Base-by-base conservation (phyloP, 2,797 vertebrate species). In the Dryobates pubescens region DNA sequence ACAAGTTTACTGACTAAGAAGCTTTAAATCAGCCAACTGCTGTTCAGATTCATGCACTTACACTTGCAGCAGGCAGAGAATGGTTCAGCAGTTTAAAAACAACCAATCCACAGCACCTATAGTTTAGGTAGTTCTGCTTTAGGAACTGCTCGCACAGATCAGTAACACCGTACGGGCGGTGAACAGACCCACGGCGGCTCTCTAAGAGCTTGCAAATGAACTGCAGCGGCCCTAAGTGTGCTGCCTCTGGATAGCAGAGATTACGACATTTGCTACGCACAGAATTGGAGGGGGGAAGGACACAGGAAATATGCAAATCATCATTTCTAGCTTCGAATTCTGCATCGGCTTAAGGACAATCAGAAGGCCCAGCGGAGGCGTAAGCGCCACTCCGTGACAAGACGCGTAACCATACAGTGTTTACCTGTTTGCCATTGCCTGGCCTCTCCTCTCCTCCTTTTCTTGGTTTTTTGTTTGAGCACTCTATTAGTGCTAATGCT, bases 371-470 rank as follows among this genome's bases (percentile, higher is more conserved):
- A 94, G 79, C 49, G 89, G 32, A 89, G 94, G 96, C 95, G 93
- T 22, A 70, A 89, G 80, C 92, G 88, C 53, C 92, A 94, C 94
- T 91, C 95, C 89, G 15, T 86, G 92, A 93, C 92, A 96, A 89
- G 83, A 95, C 24, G 29, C 89, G 78, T 88, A 89, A 70, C 92
- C 92, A 67, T 89, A 65, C 89, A 95, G 82, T 93, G 92, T 96
- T 96, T 98, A 99, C 99, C 99, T 96, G 99, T 99, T 98, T 99
- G 99, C 98, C 98, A 99, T 97, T 99, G 99, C 86, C 99, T 98
- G 27, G 98, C 97, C 79, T 99, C 99, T 92, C 99, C 99, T 97
- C 98, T 98, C 98, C 98, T 99, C 98, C 98, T 99, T 97, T 98
- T 99, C 98, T 98, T 99, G 85, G 98, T 88, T 98, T 98, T 99